These are phyloP conservation scores for Eulemur rubriventer DNA, from an alignment of 2,797 vertebrate species.

Conservation along the genomic window DNA sequence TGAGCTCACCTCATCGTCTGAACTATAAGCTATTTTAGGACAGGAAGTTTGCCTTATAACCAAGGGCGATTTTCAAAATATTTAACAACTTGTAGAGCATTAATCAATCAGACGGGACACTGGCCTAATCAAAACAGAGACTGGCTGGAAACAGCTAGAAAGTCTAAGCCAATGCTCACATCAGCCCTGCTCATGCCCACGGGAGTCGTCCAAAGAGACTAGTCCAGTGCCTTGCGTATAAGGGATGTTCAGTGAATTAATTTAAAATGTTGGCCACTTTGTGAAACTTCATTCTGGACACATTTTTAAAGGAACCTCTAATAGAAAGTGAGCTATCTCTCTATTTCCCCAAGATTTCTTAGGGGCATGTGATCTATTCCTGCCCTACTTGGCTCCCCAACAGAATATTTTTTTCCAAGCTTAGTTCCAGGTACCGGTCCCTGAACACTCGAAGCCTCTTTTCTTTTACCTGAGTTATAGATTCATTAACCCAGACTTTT, in stretches of 20 bases:
- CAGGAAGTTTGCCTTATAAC: background rate
- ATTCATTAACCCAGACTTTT: constrained; percentile 80
- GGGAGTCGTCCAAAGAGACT: background rate
- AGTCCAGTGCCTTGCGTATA: accelerated
- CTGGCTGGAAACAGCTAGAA: background rate
- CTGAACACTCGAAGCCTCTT: constrained; percentile 66
- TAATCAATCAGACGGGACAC: background rate
- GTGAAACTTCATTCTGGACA: background rate
- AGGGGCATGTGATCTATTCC: background rate
- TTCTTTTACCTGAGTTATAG: constrained; percentile 67
- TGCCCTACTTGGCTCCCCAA: constrained; percentile 62
- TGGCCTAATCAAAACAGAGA: background rate
- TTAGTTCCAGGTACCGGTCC: constrained; percentile 41
- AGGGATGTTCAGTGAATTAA: background rate
- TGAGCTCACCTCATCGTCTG: background rate
- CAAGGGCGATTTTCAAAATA: background rate
- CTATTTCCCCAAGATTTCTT: background rate
- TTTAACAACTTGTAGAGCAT: background rate
- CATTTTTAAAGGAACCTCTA: background rate
- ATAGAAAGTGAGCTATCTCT: background rate
- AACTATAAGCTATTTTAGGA: background rate
- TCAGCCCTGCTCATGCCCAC: background rate
- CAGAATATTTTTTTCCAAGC: constrained; percentile 16
- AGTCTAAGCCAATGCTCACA: background rate
- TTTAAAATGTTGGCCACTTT: background rate